A percentile compares a stretch with the other conserved stretches of the same genome.
These are phyloP conservation scores for Hippocampus kuda DNA, from an alignment of 2,797 vertebrate species.

Conservation along the genomic window DNA sequence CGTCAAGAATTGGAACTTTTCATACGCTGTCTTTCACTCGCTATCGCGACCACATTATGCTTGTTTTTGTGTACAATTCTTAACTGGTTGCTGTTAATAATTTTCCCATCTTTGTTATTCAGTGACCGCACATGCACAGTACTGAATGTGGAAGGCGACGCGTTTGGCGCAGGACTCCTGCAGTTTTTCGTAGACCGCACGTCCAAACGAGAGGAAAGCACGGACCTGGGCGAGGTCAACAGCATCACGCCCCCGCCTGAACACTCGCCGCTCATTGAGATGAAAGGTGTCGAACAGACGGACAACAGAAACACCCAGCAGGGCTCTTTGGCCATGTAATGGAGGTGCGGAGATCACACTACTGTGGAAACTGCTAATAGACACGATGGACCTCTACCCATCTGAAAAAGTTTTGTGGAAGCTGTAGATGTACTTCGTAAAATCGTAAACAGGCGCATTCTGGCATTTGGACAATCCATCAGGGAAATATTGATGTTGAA, in stretches of 20 bases:
- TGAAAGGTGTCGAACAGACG: neutral
- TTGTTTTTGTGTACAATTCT: neutral
- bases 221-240: constrained; percentile 57
- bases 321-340: constrained; percentile 68
- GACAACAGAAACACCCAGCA: neutral
- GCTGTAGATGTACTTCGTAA: neutral
- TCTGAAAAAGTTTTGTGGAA: neutral
- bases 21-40: neutral
- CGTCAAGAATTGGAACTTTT: neutral
- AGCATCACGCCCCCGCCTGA: constrained; percentile 38
- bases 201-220: constrained; percentile 17
- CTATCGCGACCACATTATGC: neutral
- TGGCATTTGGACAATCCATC: neutral
- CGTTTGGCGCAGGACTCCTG: constrained; percentile 79
- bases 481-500: neutral
- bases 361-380: constrained; percentile 3
- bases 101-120: constrained; percentile 2
- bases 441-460: neutral
- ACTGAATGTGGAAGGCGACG: constrained; percentile 83
- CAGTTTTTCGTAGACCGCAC: constrained; percentile 70
- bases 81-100: neutral
- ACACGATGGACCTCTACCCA: neutral
- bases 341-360: constrained; percentile 8
- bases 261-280: constrained; percentile 65
- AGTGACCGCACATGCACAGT: constrained; percentile 85